Conservation (phyloP, 1,140 invertebrate species). For the Probaryconus sp. region DNA sequence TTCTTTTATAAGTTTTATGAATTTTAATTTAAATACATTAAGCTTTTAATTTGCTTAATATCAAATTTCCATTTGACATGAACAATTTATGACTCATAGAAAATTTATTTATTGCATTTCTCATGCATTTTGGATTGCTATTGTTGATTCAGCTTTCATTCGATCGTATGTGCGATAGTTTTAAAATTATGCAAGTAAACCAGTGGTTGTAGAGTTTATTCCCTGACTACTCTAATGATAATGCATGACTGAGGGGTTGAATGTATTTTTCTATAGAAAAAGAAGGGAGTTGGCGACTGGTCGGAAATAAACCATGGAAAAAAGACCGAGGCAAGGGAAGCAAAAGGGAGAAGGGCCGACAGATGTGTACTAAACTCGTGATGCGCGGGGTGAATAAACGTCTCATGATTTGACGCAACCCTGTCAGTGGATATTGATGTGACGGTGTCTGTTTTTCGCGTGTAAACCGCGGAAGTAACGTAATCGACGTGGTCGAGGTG, state of each 20-base stretch:
- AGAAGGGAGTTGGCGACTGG: slow-evolving; percentile 4
- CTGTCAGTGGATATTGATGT: slow-evolving; percentile 52
- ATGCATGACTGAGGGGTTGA: slow-evolving; percentile 38
- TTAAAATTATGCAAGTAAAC: too few relatives aligned
- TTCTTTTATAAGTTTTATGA: too few relatives aligned
- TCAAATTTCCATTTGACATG: too few relatives aligned
- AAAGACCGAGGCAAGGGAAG: slow-evolving; percentile 41
- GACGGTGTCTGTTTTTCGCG: slow-evolving; percentile 45
- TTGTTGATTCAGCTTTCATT: too few relatives aligned
- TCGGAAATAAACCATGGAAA: slow-evolving; percentile 25
- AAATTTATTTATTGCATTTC: too few relatives aligned
- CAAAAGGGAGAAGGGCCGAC: slow-evolving; percentile 67
- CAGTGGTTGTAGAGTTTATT: too few relatives aligned
- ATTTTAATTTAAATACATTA: too few relatives aligned
- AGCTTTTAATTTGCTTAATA: too few relatives aligned
- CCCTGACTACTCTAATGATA: too few relatives aligned
- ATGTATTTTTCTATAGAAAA: slow-evolving; percentile 30
- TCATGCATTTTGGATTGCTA: too few relatives aligned
- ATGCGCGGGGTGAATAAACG: slow-evolving; percentile 64
- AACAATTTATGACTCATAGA: too few relatives aligned
- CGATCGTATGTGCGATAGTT: too few relatives aligned
- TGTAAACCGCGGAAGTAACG: slow-evolving; percentile 51
- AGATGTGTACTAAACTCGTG: slow-evolving; percentile 69
- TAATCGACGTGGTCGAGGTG: slow-evolving; percentile 43
- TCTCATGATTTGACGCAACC: slow-evolving; percentile 16